Conservation (phyloP, 2,113 vertebrate genomes). For the Collichthys lucidus region DNA sequence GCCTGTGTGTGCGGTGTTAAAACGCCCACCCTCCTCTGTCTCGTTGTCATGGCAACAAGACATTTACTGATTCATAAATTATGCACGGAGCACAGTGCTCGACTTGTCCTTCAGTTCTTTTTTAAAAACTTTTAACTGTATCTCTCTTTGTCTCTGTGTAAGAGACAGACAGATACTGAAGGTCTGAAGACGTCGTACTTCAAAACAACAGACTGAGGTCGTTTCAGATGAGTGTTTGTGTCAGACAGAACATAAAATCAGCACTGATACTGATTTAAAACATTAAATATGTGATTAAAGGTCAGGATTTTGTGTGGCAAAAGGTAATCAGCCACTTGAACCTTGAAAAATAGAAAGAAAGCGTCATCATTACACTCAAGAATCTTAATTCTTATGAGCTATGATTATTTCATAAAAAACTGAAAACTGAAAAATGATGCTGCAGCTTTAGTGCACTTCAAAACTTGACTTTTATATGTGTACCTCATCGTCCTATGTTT, state of each 20-base stretch:
- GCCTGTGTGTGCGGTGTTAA: conserved; percentile 20
- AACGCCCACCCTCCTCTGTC: not conserved
- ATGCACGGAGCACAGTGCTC: conserved; percentile 54
- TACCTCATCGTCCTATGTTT: no score
- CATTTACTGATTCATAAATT: conserved; percentile 33
- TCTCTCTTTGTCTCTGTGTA: no score
- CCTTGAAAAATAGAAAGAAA: not conserved
- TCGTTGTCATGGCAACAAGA: conserved; percentile 52
- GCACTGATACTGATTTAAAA: not conserved
- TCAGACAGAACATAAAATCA: not conserved
- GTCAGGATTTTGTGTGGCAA: not conserved
- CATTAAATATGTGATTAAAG: conserved; percentile 2
- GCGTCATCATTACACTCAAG: not conserved
- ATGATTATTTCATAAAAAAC: no score
- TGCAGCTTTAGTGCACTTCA: no score
- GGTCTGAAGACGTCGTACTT: not conserved
- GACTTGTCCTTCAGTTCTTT: conserved; percentile 54
- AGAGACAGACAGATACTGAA: not conserved
- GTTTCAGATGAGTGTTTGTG: conserved; percentile 25
- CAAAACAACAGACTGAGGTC: conserved; percentile 60
- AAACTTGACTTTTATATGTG: no score
- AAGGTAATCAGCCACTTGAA: not conserved
- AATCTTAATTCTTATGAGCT: not conserved
- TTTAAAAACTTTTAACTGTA: not conserved
- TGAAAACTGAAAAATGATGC: no score